phyloP scores from a whole-genome alignment of 2,888 invertebrate genomes.

The Temnothorax rugatulus region DNA sequence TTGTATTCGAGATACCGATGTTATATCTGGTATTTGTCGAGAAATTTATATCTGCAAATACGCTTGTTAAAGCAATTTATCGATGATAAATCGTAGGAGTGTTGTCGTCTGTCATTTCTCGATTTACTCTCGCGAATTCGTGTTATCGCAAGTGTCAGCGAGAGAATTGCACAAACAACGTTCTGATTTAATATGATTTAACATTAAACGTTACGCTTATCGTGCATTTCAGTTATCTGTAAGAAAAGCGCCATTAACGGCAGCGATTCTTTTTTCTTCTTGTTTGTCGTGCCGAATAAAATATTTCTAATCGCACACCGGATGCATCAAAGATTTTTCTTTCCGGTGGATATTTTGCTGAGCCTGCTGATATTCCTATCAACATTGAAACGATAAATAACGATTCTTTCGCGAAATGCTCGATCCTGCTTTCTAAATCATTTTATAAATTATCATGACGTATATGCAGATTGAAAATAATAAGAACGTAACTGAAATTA shows the following conservation, averaged over 20 bases:
- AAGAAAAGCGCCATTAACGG: constrained; percentile 62
- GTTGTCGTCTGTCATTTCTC: constrained; percentile 38
- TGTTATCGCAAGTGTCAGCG: constrained; percentile 68
- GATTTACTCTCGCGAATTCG: constrained; percentile 30
- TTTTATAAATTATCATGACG: not conserved
- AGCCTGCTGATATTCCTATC: constrained; percentile 23
- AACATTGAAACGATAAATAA: not conserved
- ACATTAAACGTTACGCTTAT: constrained; percentile 65
- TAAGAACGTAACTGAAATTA: not conserved
- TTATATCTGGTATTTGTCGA: constrained; percentile 51
- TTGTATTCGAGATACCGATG: constrained; percentile 15
- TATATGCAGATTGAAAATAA: not conserved
- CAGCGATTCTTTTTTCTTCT: constrained; percentile 55
- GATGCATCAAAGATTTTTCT: constrained; percentile 33
- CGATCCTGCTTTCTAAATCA: not conserved
- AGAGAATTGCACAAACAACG: constrained; percentile 72
- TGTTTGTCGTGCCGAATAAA: constrained; percentile 49
- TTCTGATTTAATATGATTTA: constrained; percentile 55
- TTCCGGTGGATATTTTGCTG: constrained; percentile 36
- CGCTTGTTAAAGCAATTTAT: constrained; percentile 43
- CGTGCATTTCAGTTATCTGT: constrained; percentile 61
- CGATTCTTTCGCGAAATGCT: not conserved
- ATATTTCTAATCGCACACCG: constrained; percentile 32
- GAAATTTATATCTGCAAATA: constrained; percentile 51
- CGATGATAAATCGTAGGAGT: constrained; percentile 54